Base-by-base conservation (phyloP, 1,140 invertebrate genomes). In the Archivesica marissinica region DNA sequence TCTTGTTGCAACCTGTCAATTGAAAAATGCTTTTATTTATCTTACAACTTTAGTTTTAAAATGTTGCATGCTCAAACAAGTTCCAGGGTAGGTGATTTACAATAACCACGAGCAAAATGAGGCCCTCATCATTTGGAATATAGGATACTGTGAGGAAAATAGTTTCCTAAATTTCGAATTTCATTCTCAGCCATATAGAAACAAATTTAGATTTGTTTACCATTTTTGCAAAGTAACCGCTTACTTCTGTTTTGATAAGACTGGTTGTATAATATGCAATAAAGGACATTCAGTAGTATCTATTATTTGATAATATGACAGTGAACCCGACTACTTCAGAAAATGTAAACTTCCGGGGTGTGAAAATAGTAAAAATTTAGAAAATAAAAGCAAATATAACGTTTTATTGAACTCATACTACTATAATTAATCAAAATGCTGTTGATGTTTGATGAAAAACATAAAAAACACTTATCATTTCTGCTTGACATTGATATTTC, bases 371-470 rank as follows among this genome's bases (percentile, higher is more conserved):
- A 77, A 61, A 44, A 74, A 23, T n/a, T 52, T 11, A 23, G 11
- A 20, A 38, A 70, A 44, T 28, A 70, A 41, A n/a, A 70, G 4
- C 3, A 25, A 6, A n/a, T 17, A 11, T 6, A 70, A 11, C 39
- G 59, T 64, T 2, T 76, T 56, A n/a, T 23, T 61, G 35, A 11
- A 59, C 23, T 6, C 20, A 2, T 28, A 25, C 6, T 70, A 38
- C 1, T 15, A 30, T 52, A 3, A 54, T 56, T 41, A 41, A 30
- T 20, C n/a, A 85, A 35, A 30, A 85, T 85, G 82, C 78, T 85
- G 59, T 56, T 85, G 23, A 78, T 77, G 82, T 85, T 85, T 85
- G 82, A 85, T 85, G 82, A 85, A 3, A 85, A 85, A 56, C 82
- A 85, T 23, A 85, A 85, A 38, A 78, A 23, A 25, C 74, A 85